Conservation (phyloP, 2,888 invertebrate genomes). For the Stomorhina lunata region DNA sequence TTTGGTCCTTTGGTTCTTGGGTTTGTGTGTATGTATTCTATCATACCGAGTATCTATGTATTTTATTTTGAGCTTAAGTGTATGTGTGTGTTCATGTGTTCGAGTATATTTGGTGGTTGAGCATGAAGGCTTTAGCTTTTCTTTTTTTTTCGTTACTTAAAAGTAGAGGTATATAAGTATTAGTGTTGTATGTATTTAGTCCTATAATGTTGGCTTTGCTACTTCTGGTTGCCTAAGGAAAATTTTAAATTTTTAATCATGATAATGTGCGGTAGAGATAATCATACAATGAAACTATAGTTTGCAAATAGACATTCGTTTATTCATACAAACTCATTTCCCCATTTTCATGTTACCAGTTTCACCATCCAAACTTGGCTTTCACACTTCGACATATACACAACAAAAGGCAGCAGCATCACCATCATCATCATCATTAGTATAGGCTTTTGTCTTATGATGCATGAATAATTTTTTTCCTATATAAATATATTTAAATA, state of each 20-base stretch:
- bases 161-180: neutral
- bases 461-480: neutral
- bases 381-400: slow-evolving; percentile 25
- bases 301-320: neutral
- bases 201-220: neutral
- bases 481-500: neutral
- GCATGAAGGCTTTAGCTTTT: neutral
- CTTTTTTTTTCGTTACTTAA: neutral
- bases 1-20: neutral
- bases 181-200: neutral
- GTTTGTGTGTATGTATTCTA: neutral
- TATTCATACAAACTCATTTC: neutral
- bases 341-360: neutral
- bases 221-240: slow-evolving; percentile 53
- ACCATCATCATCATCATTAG: neutral
- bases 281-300: slow-evolving; percentile 45
- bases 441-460: neutral
- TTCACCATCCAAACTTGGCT: neutral
- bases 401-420: neutral
- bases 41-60: neutral
- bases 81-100: neutral
- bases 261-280: slow-evolving; percentile 71
- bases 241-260: slow-evolving; percentile 74
- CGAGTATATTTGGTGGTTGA: neutral
- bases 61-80: neutral